A percentile compares a stretch with the other conserved stretches of the same genome.
These are phyloP conservation scores for Tenthredo amoena DNA, from an alignment of 2,888 invertebrate species.

Conservation along the genomic window DNA sequence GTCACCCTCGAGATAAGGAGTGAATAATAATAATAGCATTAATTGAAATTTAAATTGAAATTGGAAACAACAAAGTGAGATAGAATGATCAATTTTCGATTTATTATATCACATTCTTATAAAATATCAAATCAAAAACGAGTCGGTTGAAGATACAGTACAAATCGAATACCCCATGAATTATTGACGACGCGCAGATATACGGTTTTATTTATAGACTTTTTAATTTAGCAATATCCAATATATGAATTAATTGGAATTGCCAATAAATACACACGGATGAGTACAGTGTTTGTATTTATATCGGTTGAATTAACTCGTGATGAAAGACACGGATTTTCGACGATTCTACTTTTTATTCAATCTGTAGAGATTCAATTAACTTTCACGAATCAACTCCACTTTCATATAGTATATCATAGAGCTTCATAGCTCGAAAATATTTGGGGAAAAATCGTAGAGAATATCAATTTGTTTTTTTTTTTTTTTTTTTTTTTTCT, in stretches of 20 bases:
- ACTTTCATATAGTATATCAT: too few relatives aligned
- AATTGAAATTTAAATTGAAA: not conserved
- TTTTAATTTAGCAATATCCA: constrained; percentile 33
- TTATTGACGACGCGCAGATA: not conserved
- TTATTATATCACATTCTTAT: not conserved
- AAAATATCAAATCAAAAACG: not conserved
- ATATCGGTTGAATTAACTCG: not conserved
- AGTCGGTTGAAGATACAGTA: not conserved
- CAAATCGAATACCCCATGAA: not conserved
- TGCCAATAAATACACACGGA: not conserved
- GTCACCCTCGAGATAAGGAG: not conserved
- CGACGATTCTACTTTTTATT: not conserved
- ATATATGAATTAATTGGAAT: constrained; percentile 25
- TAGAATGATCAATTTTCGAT: not conserved
- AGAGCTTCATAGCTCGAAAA: not conserved
- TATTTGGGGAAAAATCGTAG: not conserved
- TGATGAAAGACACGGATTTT: not conserved
- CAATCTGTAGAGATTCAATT: not conserved
- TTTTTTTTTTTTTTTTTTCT: not conserved
- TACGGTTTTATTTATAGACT: constrained; percentile 6
- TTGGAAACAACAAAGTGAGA: not conserved
- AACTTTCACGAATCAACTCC: not conserved
- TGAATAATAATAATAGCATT: not conserved
- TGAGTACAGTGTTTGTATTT: not conserved
- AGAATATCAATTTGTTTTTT: not conserved